A percentile compares a stretch with the other conserved stretches of the same genome.
Evolutionary conservation across 2,113 vertebrate species (phyloP).

Genomic region (Isurus oxyrinchus): DNA sequence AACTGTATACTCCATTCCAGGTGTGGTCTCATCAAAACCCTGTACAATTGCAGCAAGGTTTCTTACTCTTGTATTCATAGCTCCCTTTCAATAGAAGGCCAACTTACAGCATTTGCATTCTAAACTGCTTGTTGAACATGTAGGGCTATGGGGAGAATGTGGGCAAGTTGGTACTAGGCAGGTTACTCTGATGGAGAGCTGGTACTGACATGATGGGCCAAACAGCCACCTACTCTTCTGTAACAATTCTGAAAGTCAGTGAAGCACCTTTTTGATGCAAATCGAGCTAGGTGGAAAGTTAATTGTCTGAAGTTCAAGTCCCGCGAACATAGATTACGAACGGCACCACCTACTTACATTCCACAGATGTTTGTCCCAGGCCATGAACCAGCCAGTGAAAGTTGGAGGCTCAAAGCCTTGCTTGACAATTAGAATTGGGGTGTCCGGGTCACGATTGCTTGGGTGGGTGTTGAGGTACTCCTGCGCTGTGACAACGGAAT

Average conservation of each 20-base stretch:
- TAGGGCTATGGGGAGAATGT: too few species aligned
- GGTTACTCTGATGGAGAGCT: too few species aligned
- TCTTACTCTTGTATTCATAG: too few species aligned
- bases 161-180: too few species aligned
- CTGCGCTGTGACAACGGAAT: slow-evolving; percentile 56
- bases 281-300: background rate
- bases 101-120: background rate
- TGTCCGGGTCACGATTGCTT: slow-evolving; percentile 62
- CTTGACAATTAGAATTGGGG: slow-evolving; percentile 67
- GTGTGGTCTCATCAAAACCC: too few species aligned
- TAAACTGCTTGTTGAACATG: background rate
- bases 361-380: slow-evolving; percentile 76
- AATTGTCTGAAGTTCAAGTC: background rate
- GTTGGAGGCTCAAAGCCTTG: slow-evolving; percentile 78
- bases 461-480: slow-evolving; percentile 78
- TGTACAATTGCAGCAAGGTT: too few species aligned
- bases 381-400: slow-evolving; percentile 82
- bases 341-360: slow-evolving; percentile 58
- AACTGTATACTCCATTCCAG: too few species aligned
- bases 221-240: too few species aligned
- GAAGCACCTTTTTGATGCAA: background rate
- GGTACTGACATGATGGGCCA: too few species aligned
- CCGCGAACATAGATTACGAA: background rate
- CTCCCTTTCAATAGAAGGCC: background rate
- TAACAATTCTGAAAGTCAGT: too few species aligned